Evolutionary conservation across 2,888 invertebrate species (phyloP).

Genomic region (Polymixis flavicincta): DNA sequence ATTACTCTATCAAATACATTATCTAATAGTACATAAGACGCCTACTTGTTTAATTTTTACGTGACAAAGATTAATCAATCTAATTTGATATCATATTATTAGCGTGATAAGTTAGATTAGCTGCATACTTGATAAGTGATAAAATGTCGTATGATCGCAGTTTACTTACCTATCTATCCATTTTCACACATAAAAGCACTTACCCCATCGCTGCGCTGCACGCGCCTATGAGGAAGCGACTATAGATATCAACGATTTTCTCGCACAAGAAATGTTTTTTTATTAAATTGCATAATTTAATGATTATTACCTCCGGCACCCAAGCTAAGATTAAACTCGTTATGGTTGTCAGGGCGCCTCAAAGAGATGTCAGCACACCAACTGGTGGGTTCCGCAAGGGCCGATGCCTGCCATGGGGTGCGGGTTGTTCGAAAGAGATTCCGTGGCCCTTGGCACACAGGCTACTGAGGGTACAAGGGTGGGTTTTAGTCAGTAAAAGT

Average conservation of each 20-base stretch:
- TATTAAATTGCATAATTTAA: no score
- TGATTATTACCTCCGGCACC: no score
- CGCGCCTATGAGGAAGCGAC: background rate
- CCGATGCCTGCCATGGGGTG: no score
- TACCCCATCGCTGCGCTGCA: background rate
- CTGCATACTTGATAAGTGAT: conserved; percentile 4
- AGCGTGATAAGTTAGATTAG: conserved; percentile 3
- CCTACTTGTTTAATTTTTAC: background rate
- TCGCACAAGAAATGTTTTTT: no score
- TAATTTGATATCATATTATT: background rate
- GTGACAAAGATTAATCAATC: conserved; percentile 2
- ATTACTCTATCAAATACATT: conserved; percentile 9
- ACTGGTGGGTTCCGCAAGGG: no score
- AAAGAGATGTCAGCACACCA: no score
- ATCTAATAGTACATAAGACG: background rate
- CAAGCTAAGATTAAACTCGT: no score
- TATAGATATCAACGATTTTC: background rate
- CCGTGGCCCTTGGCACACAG: no score
- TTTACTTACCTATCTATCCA: background rate
- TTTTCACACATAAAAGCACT: background rate
- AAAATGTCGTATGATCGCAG: conserved; percentile 5
- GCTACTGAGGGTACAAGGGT: no score
- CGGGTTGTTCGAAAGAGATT: no score
- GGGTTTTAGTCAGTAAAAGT: no score
- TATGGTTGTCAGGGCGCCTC: no score